Base-by-base conservation (phyloP, 2,888 invertebrate genomes). In the Parnassius smintheus region DNA sequence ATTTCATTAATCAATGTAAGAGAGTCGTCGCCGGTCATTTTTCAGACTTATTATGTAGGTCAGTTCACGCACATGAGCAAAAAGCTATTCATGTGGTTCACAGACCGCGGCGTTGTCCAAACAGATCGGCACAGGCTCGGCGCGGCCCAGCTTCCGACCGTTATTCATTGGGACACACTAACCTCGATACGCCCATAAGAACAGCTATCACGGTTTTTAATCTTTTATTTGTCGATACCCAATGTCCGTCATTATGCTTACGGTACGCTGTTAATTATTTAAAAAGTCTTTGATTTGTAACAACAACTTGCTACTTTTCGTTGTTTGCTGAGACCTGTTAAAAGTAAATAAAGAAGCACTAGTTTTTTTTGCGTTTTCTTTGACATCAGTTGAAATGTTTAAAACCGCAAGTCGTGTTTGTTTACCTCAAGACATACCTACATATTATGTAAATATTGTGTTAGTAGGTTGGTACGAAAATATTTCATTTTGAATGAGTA, bases 131-230 rank as follows among this genome's bases (percentile, higher is more conserved):
- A 71, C 77, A 66, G 41, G 48, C 51, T 51, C 9, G 51, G 51
- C 51, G 3, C 51, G 72, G 68, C 79, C 66, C 85, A 80, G 77
- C 68, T 77, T 83, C 77, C 74, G 80, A 84, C 89, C 86, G 87
- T 87, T 88, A 88, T 74, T 81, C 75, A 78, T 74, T 70, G 70
- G 76, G 78, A 79, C 89, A 87, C 68, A 86, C 84, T 90, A 82
- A 88, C 90, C 87, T 72, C 85, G 83, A 84, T 88, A 79, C 76
- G 75, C 72, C 71, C 72, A 72, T 76, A 72, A 75, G 68, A 76
- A 79, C 77, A 79, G 49, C 58, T 57, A 56, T 57, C 46, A 18
- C 42, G 42, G 44, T 62, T 54, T 9, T 57, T 57, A 52, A 48
- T 61, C 52, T 9, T 10, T 50, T 13, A 2, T 50, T 22, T 13